Conservation (phyloP, 2,888 invertebrate species). For the Monoplex corrugatus region DNA sequence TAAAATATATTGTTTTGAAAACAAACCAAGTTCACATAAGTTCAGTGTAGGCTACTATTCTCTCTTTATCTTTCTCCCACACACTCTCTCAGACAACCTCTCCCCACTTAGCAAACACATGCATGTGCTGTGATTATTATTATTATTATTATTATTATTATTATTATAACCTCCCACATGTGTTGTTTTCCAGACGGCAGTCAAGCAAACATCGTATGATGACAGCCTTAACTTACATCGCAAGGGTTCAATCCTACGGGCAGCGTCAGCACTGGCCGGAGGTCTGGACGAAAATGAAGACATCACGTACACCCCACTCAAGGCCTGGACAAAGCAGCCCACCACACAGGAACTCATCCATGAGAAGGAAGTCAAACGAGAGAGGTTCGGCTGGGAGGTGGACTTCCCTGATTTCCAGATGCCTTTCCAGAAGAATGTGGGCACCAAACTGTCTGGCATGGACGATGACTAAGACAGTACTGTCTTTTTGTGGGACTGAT, state of each 20-base stretch:
- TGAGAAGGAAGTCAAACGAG: constrained; percentile 71
- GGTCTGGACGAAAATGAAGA: constrained; percentile 79
- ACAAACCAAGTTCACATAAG: too few species aligned
- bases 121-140: too few species aligned
- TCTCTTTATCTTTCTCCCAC: too few species aligned
- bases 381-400: constrained; percentile 81
- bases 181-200: constrained; percentile 44
- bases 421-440: constrained; percentile 79
- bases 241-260: constrained; percentile 79
- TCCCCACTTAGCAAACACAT: too few species aligned
- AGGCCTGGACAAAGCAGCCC: constrained; percentile 80
- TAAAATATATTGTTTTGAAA: too few species aligned
- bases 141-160: too few species aligned
- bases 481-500: too few species aligned
- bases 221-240: constrained; percentile 66
- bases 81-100: too few species aligned
- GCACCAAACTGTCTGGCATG: constrained; percentile 68
- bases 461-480: constrained; percentile 63
- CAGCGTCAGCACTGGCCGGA: constrained; percentile 79
- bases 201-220: constrained; percentile 48
- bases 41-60: too few species aligned
- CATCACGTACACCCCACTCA: constrained; percentile 78
- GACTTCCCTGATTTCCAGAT: constrained; percentile 81
- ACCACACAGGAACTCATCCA: constrained; percentile 77
- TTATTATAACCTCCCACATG: too few species aligned